Evolutionary conservation across 2,888 invertebrate genomes (phyloP), one percentile per base, ranked within the genome.

Genomic region (Latrodectus elegans): DNA sequence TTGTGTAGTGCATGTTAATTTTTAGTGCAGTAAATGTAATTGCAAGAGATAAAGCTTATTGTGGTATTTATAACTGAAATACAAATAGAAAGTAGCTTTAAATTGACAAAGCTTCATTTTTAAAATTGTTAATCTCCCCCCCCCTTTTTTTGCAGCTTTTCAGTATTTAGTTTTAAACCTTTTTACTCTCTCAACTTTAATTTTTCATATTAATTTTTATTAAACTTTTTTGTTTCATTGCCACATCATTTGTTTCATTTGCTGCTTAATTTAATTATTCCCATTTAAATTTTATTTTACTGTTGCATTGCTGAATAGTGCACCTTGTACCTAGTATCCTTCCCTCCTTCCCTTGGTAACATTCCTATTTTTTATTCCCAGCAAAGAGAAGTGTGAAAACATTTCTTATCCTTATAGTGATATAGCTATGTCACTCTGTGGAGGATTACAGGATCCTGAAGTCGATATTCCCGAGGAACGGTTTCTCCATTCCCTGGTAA

Each of bases 361-460:
- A 52, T 79, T 78, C 67, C 67, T 26, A 71, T 84, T 75, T 80
- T 89, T 22, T 80, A 84, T 75, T 70, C 71, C 38, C 77, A 81
- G 86, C 86, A 86, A 86, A 55, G 81, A 86, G 81, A 77, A 86
- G 72, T 81, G 89, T 82, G 90, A 90, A 82, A 83, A 78, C 81
- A 67, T 68, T 81, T 86, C 86, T 86, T 86, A 86, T 81, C 86
- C 86, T 79, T 90, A 89, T 77, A 93, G 94, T 90, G 95, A 95
- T 90, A 94, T 96, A 79, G 94, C 95, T 49, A 93, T 97, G 91
- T 97, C 96, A 0, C 93, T 96, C 67, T 97, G 97, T 91, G 97
- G 97, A 8, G 94, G 94, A 60, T 92, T 94, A 53, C 89, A 90
- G 17, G 91, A 92, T 15, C 94, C 94, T 72, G 91, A 91, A n/a